Evolutionary conservation across 2,113 vertebrate genomes (phyloP), one percentile per base, ranked within the genome.

Genomic region (Okapia johnstoni): DNA sequence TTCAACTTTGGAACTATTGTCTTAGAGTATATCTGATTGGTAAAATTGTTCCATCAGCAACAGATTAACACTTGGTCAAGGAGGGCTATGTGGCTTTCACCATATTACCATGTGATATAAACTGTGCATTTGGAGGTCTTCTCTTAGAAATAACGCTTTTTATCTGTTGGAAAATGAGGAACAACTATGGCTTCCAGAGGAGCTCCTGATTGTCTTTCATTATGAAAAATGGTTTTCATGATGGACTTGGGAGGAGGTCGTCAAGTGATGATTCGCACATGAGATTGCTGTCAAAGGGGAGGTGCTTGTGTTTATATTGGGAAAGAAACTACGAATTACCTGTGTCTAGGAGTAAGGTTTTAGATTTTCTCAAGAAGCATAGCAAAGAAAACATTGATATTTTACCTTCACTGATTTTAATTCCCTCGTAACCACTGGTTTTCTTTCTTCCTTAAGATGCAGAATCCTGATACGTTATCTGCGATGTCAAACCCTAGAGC

Each of bases 401-500:
- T 95, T 79, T 70, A 79, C 46, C 11, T 85, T 61, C 48, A 85
- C 12, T 86, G 36, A 50, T 73, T 96, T 88, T 94, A 63, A 61
- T 93, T 95, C 30, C 66, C 19, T 96, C 40, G 2, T 97, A 95
- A 97, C 36, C 40, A 12, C 11, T 76, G 9, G 10, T 26, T 97
- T 97, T 98, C 79, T 98, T 48, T 98, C n/a, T 94, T 96, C 95
- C 70, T 89, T 97, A 99, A 99, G 99, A 99, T 99, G 99, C 99
- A 99, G 99, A 99, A 99, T 98, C 99, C 99, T 90, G 99, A 99
- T 97, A 99, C 99, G 0, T 98, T 99, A 94, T 99, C 99, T 15
- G 99, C 99, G 77, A 99, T 99, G 99, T 99, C 99, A 93, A 99
- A 99, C 85, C 99, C 99, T 92, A 99, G 99, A 99, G 99, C 99